Percentiles rank a stretch among this genome's conserved stretches.
Conservation (phyloP, 2,888 invertebrate genomes). For the Axea sp. region DNA sequence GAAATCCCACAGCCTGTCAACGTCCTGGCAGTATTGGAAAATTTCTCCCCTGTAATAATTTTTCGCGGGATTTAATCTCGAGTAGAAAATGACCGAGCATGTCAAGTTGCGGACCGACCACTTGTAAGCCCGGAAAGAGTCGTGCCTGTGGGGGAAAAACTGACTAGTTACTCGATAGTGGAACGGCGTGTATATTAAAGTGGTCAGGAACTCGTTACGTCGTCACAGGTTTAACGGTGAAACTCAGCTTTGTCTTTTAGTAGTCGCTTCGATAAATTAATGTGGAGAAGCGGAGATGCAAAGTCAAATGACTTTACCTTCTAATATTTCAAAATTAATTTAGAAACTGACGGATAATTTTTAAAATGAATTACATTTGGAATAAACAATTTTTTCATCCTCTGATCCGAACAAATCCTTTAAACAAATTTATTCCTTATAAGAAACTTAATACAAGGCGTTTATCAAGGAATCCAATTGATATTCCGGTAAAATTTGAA, state of each 20-base stretch:
- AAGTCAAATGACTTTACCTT: too few relatives aligned
- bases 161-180: conserved; percentile 35
- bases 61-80: conserved; percentile 50
- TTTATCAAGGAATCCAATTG: too few relatives aligned
- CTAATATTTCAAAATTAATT: too few relatives aligned
- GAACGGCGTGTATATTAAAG: conserved; percentile 31
- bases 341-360: too few relatives aligned
- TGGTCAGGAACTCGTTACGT: conserved; percentile 33
- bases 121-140: conserved; percentile 51
- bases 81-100: conserved; percentile 48
- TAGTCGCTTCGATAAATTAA: conserved; percentile 15
- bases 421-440: too few relatives aligned
- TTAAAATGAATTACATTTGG: too few relatives aligned
- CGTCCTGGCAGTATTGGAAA: conserved; percentile 35
- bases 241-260: conserved; percentile 18
- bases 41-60: conserved; percentile 40
- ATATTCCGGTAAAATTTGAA: too few relatives aligned
- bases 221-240: conserved; percentile 30
- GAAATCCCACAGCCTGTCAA: conserved; percentile 39
- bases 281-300: too few relatives aligned
- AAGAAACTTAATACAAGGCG: too few relatives aligned
- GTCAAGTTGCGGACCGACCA: conserved; percentile 43
- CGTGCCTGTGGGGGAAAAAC: conserved; percentile 42
- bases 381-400: too few relatives aligned
- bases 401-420: too few relatives aligned